Evolutionary conservation across 1,140 invertebrate genomes (phyloP), one percentile per base, ranked within the genome.

Genomic region (Apis florea): DNA sequence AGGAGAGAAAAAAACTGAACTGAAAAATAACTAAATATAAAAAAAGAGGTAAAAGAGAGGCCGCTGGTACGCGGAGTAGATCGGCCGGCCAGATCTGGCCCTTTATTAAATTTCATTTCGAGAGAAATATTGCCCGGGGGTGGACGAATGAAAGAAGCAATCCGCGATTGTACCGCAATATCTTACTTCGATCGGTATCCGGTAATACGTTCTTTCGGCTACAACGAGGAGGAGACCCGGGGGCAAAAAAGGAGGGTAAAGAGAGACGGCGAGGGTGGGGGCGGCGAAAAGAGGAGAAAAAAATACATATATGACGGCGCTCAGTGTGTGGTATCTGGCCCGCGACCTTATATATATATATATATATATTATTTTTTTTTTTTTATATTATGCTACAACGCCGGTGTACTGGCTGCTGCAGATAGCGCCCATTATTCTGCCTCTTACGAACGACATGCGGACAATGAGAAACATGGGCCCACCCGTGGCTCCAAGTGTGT

Each of bases 251-350:
- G 59, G 47, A 13, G 54, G 54, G 54, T n/a, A 47, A 24, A 47
- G 19, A 9, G 21, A 17, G 31, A 12, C 10, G 63, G 24, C 3
- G 10, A 2, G 15, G 26, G 61, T 11, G 5, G 19, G 15, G 15
- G 61, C 24, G 61, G 61, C 17, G 61, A 17, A 26, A 78, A 24
- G 19, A 53, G 4, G 6, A 13, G 24, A 31, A 51, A 10, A 51
- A 67, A 64, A 79, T 72, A 86, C 72, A 72, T 8, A 1, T 40
- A 56, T 31, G 71, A 74, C 40, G 79, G 54, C 67, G 71, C 84
- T 83, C 85, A 79, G 84, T 86, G 85, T 86, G 84, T 86, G 85
- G 85, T 86, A 86, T 83, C 84, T 83, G 85, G 80, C 80, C 58
- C 81, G 76, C 76, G 85, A 86, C 72, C 85, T 85, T 78, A 83